Evolutionary conservation across 2,888 invertebrate species (phyloP).

Genomic region (Scaptomyza polygonia): DNA sequence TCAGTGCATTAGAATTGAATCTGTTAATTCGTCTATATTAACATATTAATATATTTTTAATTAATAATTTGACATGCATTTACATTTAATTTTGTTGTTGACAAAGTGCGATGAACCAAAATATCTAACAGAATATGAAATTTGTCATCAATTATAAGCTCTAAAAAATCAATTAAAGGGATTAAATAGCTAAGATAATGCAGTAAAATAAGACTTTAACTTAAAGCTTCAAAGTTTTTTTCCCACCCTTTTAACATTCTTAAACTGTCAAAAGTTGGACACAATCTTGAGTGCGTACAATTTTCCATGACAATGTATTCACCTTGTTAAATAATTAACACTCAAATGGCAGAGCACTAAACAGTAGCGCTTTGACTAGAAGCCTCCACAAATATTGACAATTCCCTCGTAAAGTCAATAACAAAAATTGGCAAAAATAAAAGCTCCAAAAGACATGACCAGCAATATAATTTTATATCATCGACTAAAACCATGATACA

Average conservation of each 20-base stretch:
- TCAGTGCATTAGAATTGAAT: constrained; percentile 13
- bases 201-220: too few relatives aligned
- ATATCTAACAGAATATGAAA: constrained; percentile 6
- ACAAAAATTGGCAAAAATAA: constrained; percentile 44
- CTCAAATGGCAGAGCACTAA: constrained; percentile 12
- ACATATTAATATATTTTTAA: background rate
- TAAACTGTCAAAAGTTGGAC: background rate
- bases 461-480: constrained; percentile 60
- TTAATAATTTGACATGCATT: constrained; percentile 3
- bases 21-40: constrained; percentile 21
- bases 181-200: background rate
- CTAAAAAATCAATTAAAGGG: background rate
- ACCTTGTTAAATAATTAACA: constrained; percentile 42
- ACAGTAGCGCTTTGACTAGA: constrained; percentile 39
- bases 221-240: background rate
- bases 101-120: constrained; percentile 50
- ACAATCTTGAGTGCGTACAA: constrained; percentile 1
- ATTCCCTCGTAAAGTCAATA: constrained; percentile 23
- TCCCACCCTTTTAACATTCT: background rate
- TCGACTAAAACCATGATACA: constrained; percentile 15
- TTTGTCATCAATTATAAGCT: too few relatives aligned
- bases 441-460: constrained; percentile 49
- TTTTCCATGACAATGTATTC: constrained; percentile 7
- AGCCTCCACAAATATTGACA: constrained; percentile 24
- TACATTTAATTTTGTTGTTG: constrained; percentile 4